phyloP scores from a whole-genome alignment of 1,140 invertebrate genomes.

The Cotesia typhae region DNA sequence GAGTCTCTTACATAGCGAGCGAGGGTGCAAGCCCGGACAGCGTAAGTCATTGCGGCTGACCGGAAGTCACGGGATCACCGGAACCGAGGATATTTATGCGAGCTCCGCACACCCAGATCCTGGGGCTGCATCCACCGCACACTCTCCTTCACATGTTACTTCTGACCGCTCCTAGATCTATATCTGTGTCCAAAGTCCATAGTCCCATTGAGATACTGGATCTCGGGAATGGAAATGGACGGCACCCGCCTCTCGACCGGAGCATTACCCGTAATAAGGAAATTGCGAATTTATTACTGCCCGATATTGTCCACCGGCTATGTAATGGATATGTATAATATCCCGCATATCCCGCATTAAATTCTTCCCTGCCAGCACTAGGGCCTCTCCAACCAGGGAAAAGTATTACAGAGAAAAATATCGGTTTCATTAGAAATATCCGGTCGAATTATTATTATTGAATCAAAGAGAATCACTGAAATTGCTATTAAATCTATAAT shows the following conservation, averaged over 20 bases:
- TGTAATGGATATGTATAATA: background rate
- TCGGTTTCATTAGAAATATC: too few relatives aligned
- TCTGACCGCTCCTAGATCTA: background rate
- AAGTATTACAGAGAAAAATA: too few relatives aligned
- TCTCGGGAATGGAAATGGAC: conserved; percentile 23
- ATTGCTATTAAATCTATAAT: too few relatives aligned
- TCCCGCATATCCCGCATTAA: background rate
- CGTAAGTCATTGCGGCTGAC: conserved; percentile 61
- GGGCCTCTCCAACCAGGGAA: too few relatives aligned
- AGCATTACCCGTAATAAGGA: conserved; percentile 67
- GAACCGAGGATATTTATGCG: conserved; percentile 65
- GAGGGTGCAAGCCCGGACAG: conserved; percentile 32
- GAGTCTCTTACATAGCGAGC: background rate
- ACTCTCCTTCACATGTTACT: conserved; percentile 11
- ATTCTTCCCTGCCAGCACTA: too few relatives aligned
- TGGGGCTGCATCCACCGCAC: conserved; percentile 19
- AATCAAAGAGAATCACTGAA: too few relatives aligned
- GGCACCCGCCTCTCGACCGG: conserved; percentile 55
- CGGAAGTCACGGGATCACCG: conserved; percentile 64
- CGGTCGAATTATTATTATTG: too few relatives aligned
- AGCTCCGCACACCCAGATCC: conserved; percentile 47
- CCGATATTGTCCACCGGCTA: conserved; percentile 53
- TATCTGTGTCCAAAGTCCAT: background rate
- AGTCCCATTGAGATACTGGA: conserved; percentile 11
- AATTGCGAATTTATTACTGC: conserved; percentile 67